Evolutionary conservation across 2,888 invertebrate species (phyloP), one percentile per base, ranked within the genome.

Genomic region (Brachypterus glaber): DNA sequence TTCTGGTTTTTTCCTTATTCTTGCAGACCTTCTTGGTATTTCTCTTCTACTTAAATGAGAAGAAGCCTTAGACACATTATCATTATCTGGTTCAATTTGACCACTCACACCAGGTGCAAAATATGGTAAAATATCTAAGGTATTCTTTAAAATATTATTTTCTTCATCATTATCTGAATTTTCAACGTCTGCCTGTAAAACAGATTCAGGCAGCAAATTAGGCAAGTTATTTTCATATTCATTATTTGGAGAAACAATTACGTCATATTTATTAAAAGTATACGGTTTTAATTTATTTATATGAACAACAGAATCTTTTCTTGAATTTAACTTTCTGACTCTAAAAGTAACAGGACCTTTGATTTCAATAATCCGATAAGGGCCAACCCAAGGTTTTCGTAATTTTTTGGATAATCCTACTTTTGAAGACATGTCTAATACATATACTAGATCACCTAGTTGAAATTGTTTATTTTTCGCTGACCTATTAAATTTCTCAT

Each of bases 321-420:
- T 27, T 9, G 24, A 18, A 4, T 33, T 4, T 1, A 41, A 3
- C 25, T 35, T 31, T 24, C 16, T 30, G 2, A 40, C 35, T 35
- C 32, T 18, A 5, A 31, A 24, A 12, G 36, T 40, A 8, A 36
- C 35, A 3, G 31, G 35, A 14, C 40, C 25, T 17, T 30, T 24
- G n/a, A 30, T 24, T 15, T 40, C 31, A 4, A 32, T 26, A 30
- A 40, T 13, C 3, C 40, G 26, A 18, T 2, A 36, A 9, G 40
- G 40, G 18, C 36, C 40, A 21, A 26, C 12, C 40, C 37, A 40
- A 7, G 21, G 21, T 9, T 21, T 21, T 7, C 21, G 9, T 21
- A 21, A 9, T 21, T 21, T 21, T 21, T 21, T 21, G 9, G 21
- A 21, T 9, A 21, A 21, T 7, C 21, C 21, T 21, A 21, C 5